Evolutionary conservation across 2,113 vertebrate genomes (phyloP), one percentile per base, ranked within the genome.

Genomic region (Sula dactylatra): DNA sequence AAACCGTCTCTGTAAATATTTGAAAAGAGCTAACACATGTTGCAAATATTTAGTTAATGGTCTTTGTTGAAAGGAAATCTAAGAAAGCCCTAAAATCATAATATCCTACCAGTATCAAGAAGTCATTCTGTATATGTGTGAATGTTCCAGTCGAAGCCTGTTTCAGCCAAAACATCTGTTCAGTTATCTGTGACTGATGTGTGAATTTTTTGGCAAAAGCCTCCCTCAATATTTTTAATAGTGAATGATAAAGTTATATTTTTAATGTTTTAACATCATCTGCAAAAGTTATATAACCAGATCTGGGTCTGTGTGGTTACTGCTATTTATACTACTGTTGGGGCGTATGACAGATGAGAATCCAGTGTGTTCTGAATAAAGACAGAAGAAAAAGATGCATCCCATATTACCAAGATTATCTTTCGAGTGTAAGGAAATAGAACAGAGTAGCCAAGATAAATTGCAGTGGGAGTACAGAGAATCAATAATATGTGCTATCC

Each of bases 1-100:
- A 83, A 96, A 74, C 59, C 13, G 15, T n/a, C 36, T 55, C 54
- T 81, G 31, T 73, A 94, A 96, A 94, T 92, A 92, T 93, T 96
- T 91, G 34, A 45, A 74, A 62, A 79, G n/a, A 58, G 29, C 47
- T 64, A 82, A 59, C 65, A 83, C 19, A 36, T 54, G 50, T 67
- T 67, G 69, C 47, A 96, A 94, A 96, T 89, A 89, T 86, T 92
- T 96, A 86, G 32, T 71, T 64, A 94, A 55, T 4, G 4, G 36
- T 47, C 64, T 88, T 96, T 94, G 78, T 94, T 90, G 73, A 91
- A 93, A 32, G 0, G 6, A 74, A 95, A 85, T 42, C 79, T 64
- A 72, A 90, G 78, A 73, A 87, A 87, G 10, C 56, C 78, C 42
- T 89, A 79, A 84, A 94, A 79, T 71, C 3, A 8, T 86, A 84